Evolutionary conservation across 2,797 vertebrate genomes (phyloP).

Genomic region (Hippopotamyrus pictus): DNA sequence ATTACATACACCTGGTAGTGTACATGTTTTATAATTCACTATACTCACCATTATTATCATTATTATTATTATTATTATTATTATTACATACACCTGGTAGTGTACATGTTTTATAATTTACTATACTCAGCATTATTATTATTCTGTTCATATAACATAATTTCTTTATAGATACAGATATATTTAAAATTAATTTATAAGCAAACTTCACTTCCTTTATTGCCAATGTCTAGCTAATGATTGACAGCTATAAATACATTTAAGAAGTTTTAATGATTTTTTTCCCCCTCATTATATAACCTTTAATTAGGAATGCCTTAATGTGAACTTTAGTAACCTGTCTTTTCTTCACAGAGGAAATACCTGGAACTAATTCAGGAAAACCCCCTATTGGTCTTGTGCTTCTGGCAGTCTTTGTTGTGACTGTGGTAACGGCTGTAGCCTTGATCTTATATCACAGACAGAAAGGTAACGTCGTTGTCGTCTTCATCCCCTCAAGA

Average conservation of each 20-base stretch:
- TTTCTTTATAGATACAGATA: background rate
- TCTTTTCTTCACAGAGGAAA: constrained; percentile 14
- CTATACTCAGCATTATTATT: background rate
- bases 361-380: background rate
- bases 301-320: background rate
- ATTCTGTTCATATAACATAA: background rate
- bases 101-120: background rate
- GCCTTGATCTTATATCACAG: background rate
- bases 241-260: background rate
- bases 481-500: background rate
- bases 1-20: background rate
- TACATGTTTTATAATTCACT: background rate
- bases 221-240: background rate
- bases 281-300: background rate
- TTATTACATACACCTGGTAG: background rate
- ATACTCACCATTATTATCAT: background rate
- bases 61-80: background rate
- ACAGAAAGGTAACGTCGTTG: background rate
- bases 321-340: background rate
- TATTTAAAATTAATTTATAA: background rate
- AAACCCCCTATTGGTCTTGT: background rate
- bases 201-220: background rate
- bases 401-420: background rate
- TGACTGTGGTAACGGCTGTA: background rate
- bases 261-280: background rate